Evolutionary conservation across 2,888 invertebrate genomes (phyloP).

Genomic region (Dolichomitus sp.): DNA sequence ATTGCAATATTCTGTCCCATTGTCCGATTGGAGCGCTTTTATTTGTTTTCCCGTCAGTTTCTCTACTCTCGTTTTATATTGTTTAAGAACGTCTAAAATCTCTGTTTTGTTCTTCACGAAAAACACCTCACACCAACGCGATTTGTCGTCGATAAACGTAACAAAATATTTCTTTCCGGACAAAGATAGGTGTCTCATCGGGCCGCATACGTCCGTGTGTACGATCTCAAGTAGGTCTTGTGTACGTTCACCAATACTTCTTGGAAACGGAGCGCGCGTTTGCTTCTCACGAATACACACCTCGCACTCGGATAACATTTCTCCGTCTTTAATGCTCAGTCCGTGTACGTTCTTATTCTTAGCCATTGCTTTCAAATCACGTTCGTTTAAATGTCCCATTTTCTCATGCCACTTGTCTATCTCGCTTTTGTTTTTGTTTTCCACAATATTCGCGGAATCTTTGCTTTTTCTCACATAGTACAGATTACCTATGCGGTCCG

Average conservation of each 20-base stretch:
- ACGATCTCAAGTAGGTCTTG: constrained; percentile 52
- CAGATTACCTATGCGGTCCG: constrained; percentile 46
- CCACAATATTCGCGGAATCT: neutral
- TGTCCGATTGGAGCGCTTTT: constrained; percentile 19
- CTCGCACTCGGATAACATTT: constrained; percentile 55
- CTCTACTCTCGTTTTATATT: constrained; percentile 40
- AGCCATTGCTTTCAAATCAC: constrained; percentile 57
- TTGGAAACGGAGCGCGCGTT: constrained; percentile 45
- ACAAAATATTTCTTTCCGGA: constrained; percentile 45
- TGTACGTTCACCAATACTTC: constrained; percentile 26
- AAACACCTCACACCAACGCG: constrained; percentile 33
- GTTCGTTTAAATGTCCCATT: constrained; percentile 57
- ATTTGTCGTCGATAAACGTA: constrained; percentile 49
- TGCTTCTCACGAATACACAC: constrained; percentile 55
- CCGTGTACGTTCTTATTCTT: constrained; percentile 49
- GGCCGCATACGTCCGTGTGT: constrained; percentile 53
- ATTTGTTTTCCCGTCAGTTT: constrained; percentile 37
- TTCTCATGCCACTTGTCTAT: constrained; percentile 47
- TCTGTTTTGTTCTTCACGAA: constrained; percentile 43
- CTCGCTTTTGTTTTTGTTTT: constrained; percentile 28
- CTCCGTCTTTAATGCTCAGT: constrained; percentile 43
- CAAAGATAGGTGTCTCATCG: constrained; percentile 40
- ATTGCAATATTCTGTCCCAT: neutral
- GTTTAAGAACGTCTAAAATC: constrained; percentile 2
- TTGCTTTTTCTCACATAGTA: constrained; percentile 23